Evolutionary conservation across 2,888 invertebrate genomes (phyloP), one percentile per base, ranked within the genome.

Genomic region (Phortica okadai): DNA sequence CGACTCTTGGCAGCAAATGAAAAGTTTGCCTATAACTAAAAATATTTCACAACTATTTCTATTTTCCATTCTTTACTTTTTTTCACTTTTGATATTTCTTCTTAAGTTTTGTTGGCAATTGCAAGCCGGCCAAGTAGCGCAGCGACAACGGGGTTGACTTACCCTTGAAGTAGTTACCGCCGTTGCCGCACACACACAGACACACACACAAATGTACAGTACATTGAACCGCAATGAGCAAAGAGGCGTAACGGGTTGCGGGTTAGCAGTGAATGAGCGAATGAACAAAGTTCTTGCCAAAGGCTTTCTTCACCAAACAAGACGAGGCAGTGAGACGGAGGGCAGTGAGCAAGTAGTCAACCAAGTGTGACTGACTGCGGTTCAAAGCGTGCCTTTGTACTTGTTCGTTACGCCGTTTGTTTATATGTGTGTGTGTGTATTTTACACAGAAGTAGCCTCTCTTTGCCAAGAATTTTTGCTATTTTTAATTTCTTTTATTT

Each of bases 401-500:
- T 50, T 50, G 2, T 50, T 33, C 33, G 33, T 1, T 66, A 42
- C 10, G 42, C 59, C n/a, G n/a, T 59, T 10, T 42, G 42, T 42
- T 25, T 62, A 62, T 62, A 4, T 25, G 62, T n/a, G 56, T 56
- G 56, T 6, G 56, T 56, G 7, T 66, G 44, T 66, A 41, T 66
- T 66, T 5, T 66, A 41, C 33, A 4, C 33, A 3, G 11, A 11
- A 25, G 25, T 64, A 33, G 64, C 66, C 7, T 16, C 42, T 59
- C n/a, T 69, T 25, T 72, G 70, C 70, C 70, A 72, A 72, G 70
- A 54, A 72, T 72, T 72, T 56, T 50, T 33, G 69, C 50, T 11
- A 81, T 80, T 87, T 87, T 85, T 88, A 87, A 87, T 88, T 87
- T 84, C 87, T 86, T 86, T 86, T 88, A 78, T 79, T 85, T 83